Conservation (phyloP, 2,113 vertebrate genomes). For the Maccullochella peelii region DNA sequence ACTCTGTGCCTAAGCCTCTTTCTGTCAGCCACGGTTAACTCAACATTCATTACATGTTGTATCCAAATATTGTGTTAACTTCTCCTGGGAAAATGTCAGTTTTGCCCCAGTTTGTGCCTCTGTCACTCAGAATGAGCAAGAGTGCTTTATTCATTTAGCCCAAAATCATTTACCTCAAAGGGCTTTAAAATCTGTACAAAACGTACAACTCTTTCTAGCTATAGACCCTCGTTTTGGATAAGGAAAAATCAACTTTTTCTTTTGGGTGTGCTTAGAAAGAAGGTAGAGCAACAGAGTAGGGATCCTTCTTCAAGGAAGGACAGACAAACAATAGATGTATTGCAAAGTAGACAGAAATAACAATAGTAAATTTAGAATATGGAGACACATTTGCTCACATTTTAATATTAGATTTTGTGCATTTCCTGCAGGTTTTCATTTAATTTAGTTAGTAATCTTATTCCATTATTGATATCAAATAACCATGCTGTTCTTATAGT, state of each 20-base stretch:
- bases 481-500: neutral
- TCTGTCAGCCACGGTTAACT: neutral
- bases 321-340: neutral
- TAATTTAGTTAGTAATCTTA: neutral
- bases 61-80: constrained; percentile 3
- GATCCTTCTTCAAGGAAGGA: neutral
- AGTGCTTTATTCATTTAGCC: neutral
- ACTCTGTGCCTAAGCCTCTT: neutral
- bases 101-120: neutral
- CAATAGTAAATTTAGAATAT: too few relatives aligned
- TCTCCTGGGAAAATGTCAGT: neutral
- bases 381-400: too few relatives aligned
- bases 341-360: neutral
- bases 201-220: neutral
- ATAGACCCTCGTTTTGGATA: neutral
- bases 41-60: neutral
- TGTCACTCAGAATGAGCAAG: neutral
- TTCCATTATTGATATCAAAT: neutral
- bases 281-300: neutral
- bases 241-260: too few relatives aligned
- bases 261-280: too few relatives aligned
- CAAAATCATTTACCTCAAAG: neutral
- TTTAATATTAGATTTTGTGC: neutral
- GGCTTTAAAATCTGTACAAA: neutral
- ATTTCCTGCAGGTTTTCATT: neutral